Conservation (phyloP, 2,113 vertebrate species). For the Bubo bubo region DNA sequence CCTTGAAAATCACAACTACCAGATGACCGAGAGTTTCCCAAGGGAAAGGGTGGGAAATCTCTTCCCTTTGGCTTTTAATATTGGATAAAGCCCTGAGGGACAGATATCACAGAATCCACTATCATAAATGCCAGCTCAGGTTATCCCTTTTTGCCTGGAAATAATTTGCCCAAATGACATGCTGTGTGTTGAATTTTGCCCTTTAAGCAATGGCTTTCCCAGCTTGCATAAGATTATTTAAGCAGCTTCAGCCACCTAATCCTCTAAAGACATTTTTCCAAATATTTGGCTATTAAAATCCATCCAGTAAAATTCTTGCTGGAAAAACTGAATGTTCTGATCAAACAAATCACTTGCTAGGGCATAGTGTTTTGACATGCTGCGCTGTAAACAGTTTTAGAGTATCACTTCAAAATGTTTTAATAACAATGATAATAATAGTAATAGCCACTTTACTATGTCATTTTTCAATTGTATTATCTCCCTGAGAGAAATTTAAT, state of each 20-base stretch:
- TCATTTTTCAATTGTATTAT: background rate
- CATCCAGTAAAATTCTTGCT: background rate
- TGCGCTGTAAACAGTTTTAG: background rate
- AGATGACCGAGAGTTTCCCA: background rate
- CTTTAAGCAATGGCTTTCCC: background rate
- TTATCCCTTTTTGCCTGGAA: background rate
- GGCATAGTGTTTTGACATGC: background rate
- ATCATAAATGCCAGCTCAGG: background rate
- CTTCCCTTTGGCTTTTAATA: background rate
- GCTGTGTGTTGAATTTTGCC: background rate
- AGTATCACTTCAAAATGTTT: background rate
- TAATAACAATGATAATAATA: background rate
- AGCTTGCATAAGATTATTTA: background rate
- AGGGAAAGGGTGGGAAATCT: slow-evolving; percentile 56
- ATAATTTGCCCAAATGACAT: rapidly evolving
- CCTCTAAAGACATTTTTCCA: background rate
- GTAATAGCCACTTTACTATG: background rate
- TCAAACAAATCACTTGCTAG: background rate
- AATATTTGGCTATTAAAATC: background rate
- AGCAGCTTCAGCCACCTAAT: background rate
- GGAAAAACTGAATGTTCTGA: background rate
- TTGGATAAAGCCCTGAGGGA: background rate
- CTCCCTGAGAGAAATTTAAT: slow-evolving; percentile 6
- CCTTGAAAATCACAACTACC: slow-evolving; percentile 2
- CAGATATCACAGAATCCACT: background rate